Evolutionary conservation across 2,888 invertebrate species (phyloP).

Genomic region (Schizaphis graminum): DNA sequence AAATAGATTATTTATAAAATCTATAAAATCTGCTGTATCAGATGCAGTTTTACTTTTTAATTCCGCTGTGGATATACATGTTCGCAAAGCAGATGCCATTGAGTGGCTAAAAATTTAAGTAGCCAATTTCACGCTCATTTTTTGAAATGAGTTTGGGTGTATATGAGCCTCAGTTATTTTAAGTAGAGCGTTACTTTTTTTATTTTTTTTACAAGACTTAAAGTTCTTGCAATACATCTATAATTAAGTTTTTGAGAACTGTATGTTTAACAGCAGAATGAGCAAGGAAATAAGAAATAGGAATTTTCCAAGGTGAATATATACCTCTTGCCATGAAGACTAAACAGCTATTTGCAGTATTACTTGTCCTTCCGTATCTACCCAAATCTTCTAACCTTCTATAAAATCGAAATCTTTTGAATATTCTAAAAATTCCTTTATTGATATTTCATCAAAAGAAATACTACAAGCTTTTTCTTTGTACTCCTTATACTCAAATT

Average conservation of each 20-base stretch:
- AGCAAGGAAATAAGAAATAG: neutral
- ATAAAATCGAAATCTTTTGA: slow-evolving; percentile 17
- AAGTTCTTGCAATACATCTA: slow-evolving; percentile 13
- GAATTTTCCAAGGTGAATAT: slow-evolving; percentile 15
- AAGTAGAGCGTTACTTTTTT: slow-evolving; percentile 24
- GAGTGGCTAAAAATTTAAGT: slow-evolving; percentile 9
- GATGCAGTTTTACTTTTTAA: slow-evolving; percentile 21
- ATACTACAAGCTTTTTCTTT: slow-evolving; percentile 32
- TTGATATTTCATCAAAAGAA: neutral
- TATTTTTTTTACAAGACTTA: neutral
- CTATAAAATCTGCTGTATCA: slow-evolving; percentile 23
- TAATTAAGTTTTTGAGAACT: neutral
- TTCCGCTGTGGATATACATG: neutral
- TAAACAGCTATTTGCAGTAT: slow-evolving; percentile 11
- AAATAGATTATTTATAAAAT: slow-evolving; percentile 9
- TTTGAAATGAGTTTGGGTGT: neutral
- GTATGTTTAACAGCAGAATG: slow-evolving; percentile 5
- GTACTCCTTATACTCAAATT: neutral
- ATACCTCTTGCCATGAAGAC: slow-evolving; percentile 33
- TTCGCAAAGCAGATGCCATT: neutral
- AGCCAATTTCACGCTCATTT: slow-evolving; percentile 9
- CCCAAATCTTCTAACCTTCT: slow-evolving; percentile 10
- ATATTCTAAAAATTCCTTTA: slow-evolving; percentile 19
- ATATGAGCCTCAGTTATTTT: slow-evolving; percentile 13
- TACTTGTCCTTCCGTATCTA: neutral